Conservation (phyloP, 2,888 invertebrate genomes). For the Yponomeuta plumbellus region DNA sequence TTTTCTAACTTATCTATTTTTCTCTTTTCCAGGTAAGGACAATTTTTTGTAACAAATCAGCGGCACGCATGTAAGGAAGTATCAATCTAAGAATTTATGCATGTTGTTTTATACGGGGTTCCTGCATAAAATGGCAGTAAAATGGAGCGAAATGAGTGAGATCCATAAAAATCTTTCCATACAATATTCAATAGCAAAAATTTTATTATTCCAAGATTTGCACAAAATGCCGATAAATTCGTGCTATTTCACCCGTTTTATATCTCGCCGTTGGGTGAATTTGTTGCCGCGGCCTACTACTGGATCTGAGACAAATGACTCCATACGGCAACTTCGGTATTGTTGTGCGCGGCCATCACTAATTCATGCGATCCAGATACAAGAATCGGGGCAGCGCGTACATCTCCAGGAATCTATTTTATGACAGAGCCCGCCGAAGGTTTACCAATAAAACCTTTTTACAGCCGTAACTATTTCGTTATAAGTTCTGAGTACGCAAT, state of each 20-base stretch:
- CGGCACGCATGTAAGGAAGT: constrained; percentile 1
- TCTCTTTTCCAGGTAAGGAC: constrained; percentile 54
- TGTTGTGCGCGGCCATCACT: not conserved
- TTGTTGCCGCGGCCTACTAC: constrained; percentile 71
- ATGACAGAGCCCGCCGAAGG: constrained; percentile 72
- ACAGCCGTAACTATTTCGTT: constrained; percentile 75
- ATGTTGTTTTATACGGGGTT: constrained; percentile 45
- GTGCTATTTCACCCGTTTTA: constrained; percentile 68
- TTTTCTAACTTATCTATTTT: constrained; percentile 20
- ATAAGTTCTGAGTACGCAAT: constrained; percentile 74
- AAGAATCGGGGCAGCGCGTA: constrained; percentile 4
- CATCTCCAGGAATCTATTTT: constrained; percentile 73
- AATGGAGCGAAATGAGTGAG: constrained; percentile 66
- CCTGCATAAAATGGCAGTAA: constrained; percentile 66
- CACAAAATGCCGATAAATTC: constrained; percentile 72
- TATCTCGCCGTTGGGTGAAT: constrained; percentile 66
- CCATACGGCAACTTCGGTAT: constrained; percentile 36
- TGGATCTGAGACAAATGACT: constrained; percentile 39
- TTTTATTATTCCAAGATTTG: constrained; percentile 73
- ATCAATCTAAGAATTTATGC: constrained; percentile 24
- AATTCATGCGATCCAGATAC: constrained; percentile 10
- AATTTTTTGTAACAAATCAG: not conserved
- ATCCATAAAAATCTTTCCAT: constrained; percentile 70
- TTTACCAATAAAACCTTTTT: constrained; percentile 77
- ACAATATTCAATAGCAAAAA: constrained; percentile 74